Base-by-base conservation (phyloP, 2,113 vertebrate species). In the Neogale vison region DNA sequence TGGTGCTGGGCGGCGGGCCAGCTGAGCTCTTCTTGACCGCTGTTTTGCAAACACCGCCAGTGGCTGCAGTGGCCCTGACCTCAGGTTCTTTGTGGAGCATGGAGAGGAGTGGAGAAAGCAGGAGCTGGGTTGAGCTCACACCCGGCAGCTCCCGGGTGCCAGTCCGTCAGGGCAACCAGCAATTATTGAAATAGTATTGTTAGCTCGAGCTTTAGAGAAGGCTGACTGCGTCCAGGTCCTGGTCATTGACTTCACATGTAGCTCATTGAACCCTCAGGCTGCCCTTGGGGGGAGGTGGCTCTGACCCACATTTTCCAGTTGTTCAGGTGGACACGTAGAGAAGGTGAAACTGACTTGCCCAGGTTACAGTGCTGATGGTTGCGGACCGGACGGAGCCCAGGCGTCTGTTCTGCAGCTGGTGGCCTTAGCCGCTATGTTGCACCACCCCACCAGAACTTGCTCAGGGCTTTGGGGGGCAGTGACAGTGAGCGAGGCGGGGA, bases 181-280 rank as follows among this genome's bases (percentile, higher is more conserved):
- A 55, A 55, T 34, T 15, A 55, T 1, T 4, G 7, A 69, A 34
- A 20, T 47, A 47, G 4, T 63, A n/a, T n/a, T 0, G 3, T 47
- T 71, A 26, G 15, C 23, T 63, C 45, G 0, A 7, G 0, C 52
- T 89, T 89, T 65, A 1, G 57, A 57, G 65, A 65, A 36, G 45
- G 24, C n/a, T 34, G 2, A 26, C 80, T 6, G 17, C 23, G 26
- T 18, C 31, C 45, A 1, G 6, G 47, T 1, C 0, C 45, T 71
- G 1, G 5, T 15, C 29, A 45, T 6, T 42, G 69, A 63, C 20
- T 8, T 39, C 77, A 24, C 14, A 6, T 0, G 0, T n/a, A 0
- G 26, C 26, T 69, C 24, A 1, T 14, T 23, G 57, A 36, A 2
- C 24, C 36, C 24, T 76, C 34, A 7, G 5, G 17, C 76, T 59